Evolutionary conservation across 2,888 invertebrate species (phyloP).

Genomic region (Eupithecia tripunctaria): DNA sequence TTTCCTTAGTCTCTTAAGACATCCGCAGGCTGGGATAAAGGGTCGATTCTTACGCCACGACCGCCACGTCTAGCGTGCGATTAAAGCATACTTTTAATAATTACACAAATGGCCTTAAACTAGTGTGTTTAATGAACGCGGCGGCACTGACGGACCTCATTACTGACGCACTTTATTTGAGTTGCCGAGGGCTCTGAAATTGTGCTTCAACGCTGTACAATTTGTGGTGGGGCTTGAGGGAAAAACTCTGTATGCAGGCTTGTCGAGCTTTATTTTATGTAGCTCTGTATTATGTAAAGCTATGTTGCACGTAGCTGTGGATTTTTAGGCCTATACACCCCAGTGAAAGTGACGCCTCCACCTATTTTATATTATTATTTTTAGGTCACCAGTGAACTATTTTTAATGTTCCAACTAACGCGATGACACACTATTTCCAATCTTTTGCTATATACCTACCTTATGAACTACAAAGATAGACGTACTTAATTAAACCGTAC

Average conservation of each 20-base stretch:
- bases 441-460: too few species aligned
- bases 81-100: background rate
- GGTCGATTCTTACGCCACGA: background rate
- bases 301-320: background rate
- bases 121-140: constrained; percentile 38
- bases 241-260: constrained; percentile 6
- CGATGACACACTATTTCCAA: too few species aligned
- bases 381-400: too few species aligned
- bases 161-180: constrained; percentile 39
- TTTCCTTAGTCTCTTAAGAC: too few species aligned
- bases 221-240: constrained; percentile 22
- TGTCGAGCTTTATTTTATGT: background rate
- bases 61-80: background rate
- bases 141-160: constrained; percentile 34
- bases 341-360: too few species aligned
- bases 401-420: too few species aligned
- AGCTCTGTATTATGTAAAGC: background rate
- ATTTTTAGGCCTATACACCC: too few species aligned
- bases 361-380: too few species aligned
- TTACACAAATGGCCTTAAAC: background rate
- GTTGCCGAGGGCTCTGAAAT: constrained; percentile 25
- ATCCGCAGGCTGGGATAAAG: background rate
- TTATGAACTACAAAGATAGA: too few species aligned
- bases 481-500: too few species aligned
- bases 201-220: constrained; percentile 30